Evolutionary conservation across 2,797 vertebrate species (phyloP).

Genomic region (Trichosurus vulpecula): DNA sequence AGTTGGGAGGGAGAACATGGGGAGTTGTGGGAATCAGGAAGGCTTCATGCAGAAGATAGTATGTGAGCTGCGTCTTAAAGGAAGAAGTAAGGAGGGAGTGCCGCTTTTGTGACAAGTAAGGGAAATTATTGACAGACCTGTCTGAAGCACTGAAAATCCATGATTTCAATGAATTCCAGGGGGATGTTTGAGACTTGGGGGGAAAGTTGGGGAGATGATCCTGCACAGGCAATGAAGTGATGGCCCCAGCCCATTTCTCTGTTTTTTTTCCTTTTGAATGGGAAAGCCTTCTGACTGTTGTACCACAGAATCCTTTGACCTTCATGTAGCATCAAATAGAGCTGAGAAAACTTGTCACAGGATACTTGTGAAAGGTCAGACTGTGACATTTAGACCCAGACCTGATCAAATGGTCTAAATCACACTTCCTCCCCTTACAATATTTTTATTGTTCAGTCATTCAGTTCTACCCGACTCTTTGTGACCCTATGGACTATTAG

Average conservation of each 20-base stretch:
- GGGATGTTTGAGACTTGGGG: background rate
- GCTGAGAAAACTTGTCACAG: background rate
- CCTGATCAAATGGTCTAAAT: background rate
- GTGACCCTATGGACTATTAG: too few relatives aligned
- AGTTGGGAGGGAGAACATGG: background rate
- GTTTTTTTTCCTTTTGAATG: background rate
- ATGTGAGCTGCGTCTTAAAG: background rate
- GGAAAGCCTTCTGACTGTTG: background rate
- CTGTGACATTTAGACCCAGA: background rate
- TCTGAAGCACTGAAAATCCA: background rate
- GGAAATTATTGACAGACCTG: background rate
- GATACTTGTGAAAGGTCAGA: background rate
- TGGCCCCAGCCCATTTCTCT: background rate
- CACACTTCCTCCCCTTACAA: background rate
- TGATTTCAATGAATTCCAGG: background rate
- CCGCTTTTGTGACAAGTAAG: background rate
- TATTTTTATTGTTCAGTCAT: background rate
- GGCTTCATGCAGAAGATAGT: background rate
- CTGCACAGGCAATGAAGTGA: background rate
- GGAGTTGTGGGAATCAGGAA: background rate
- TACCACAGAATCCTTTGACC: background rate
- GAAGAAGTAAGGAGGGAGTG: background rate
- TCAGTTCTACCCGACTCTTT: background rate
- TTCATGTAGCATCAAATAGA: background rate
- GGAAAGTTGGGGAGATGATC: background rate